These are phyloP conservation scores for Hydroisotoma schaefferi DNA, from an alignment of 2,888 invertebrate species.

Conservation along the genomic window DNA sequence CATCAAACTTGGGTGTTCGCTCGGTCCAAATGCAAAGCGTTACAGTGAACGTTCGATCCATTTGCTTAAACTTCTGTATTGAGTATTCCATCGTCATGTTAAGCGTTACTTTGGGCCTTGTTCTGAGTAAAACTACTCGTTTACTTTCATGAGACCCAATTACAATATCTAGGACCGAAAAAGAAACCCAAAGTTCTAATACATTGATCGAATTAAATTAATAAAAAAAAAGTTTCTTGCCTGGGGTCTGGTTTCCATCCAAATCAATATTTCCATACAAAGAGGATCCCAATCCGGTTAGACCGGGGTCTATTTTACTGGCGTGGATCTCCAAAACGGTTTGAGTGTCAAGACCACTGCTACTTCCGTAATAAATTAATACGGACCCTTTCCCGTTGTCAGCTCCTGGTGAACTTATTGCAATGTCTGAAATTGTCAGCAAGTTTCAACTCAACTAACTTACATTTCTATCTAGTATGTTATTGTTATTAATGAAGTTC, in stretches of 20 bases:
- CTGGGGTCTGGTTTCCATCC: slow-evolving; percentile 36
- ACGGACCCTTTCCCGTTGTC: slow-evolving; percentile 22
- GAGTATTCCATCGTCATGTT: background rate
- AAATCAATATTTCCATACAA: slow-evolving; percentile 24
- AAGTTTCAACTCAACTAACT: too few relatives aligned
- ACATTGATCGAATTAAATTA: background rate
- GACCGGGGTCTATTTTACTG: slow-evolving; percentile 1
- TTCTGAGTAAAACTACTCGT: background rate
- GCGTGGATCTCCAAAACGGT: slow-evolving; percentile 5
- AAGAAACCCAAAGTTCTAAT: background rate
- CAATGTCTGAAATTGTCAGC: too few relatives aligned
- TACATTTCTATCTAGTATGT: too few relatives aligned
- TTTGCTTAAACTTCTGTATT: background rate
- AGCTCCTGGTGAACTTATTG: slow-evolving; percentile 29
- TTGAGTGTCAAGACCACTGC: background rate
- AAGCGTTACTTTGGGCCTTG: background rate
- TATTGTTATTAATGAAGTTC: too few relatives aligned
- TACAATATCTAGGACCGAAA: background rate
- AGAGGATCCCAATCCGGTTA: slow-evolving; percentile 27
- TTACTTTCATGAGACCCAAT: background rate
- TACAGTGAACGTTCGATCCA: background rate
- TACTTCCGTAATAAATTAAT: slow-evolving; percentile 22
- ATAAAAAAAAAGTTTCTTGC: too few relatives aligned
- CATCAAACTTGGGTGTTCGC: background rate
- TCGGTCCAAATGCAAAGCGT: background rate